A percentile compares a stretch with the other conserved stretches of the same genome.
phyloP scores from a whole-genome alignment of 2,113 vertebrate genomes.

The Capra hircus region DNA sequence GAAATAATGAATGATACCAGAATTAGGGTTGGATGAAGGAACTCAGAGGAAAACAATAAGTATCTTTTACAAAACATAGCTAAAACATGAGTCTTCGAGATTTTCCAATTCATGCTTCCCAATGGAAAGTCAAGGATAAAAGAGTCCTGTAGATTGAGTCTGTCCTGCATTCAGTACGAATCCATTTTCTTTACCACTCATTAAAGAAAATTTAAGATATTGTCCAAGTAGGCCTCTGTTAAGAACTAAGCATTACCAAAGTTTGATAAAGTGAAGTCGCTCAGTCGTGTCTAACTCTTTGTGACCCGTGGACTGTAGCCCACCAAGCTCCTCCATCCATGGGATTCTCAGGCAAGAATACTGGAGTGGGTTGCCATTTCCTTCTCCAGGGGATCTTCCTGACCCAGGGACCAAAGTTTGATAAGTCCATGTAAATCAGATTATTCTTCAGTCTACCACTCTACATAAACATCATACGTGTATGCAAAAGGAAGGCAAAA shows the following conservation, averaged over 20 bases:
- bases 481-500: not conserved
- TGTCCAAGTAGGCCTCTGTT: not conserved
- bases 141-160: not conserved
- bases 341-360: too few relatives aligned
- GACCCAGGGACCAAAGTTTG: not conserved
- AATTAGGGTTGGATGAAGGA: not conserved
- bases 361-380: too few relatives aligned
- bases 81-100: not conserved
- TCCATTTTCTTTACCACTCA: not conserved
- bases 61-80: not conserved
- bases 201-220: conserved; percentile 10
- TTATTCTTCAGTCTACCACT: not conserved
- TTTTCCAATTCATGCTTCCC: not conserved
- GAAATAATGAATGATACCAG: not conserved
- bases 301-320: too few relatives aligned
- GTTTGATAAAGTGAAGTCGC: not conserved
- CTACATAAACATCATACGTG: not conserved
- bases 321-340: too few relatives aligned
- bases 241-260: not conserved
- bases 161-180: not conserved
- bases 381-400: too few relatives aligned
- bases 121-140: not conserved
- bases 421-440: not conserved
- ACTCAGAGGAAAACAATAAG: not conserved
- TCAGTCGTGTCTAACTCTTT: too few relatives aligned